These are phyloP conservation scores for Galagoides demidoff DNA, from an alignment of 2,797 vertebrate genomes.

Conservation along the genomic window DNA sequence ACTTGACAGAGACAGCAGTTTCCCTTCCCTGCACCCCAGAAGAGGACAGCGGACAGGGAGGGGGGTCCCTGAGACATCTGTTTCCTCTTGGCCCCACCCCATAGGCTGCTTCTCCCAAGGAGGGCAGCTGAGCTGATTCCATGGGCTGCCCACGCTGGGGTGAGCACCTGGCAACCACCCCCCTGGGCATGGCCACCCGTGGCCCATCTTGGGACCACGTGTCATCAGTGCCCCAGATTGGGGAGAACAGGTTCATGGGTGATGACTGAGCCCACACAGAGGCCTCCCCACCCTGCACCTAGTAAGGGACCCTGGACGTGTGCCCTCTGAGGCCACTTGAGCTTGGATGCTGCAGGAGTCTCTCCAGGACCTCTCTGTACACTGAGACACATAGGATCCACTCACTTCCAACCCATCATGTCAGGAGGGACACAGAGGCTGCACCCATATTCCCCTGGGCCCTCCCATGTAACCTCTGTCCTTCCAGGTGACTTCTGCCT, in stretches of 20 bases:
- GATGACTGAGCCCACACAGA: neutral
- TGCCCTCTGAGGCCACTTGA: neutral
- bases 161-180: neutral
- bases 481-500: neutral
- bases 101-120: neutral
- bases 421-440: neutral
- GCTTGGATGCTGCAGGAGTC: neutral
- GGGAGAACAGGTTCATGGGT: neutral
- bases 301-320: neutral
- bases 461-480: neutral
- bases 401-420: neutral
- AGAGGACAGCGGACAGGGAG: neutral
- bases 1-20: neutral
- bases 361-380: neutral
- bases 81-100: neutral
- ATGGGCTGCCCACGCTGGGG: neutral
- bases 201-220: too few relatives aligned
- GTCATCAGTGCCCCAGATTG: neutral
- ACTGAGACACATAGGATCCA: neutral
- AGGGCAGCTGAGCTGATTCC: neutral
- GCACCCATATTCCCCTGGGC: neutral
- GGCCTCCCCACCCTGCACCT: neutral
- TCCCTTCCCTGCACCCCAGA: too few relatives aligned
- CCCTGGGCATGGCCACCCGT: neutral
- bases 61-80: neutral